Evolutionary conservation across 2,113 vertebrate species (phyloP), one percentile per base, ranked within the genome.

Genomic region (Osmerus mordax): DNA sequence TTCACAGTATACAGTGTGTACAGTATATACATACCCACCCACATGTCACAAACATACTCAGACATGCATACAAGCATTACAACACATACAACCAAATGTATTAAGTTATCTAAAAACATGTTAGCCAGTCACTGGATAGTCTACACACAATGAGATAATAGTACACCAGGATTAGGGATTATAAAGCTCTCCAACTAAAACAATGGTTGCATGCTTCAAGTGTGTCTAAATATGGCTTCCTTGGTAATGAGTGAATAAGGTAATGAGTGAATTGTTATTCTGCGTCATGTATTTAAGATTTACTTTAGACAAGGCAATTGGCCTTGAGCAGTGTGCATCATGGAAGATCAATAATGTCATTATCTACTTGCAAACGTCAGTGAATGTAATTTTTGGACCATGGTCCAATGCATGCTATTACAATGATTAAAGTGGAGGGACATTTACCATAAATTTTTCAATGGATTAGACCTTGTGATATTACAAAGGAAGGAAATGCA

Each of bases 61-160:
- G 55, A 47, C 69, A 21, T 13, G 7, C 9, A 47, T 19, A 8
- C 56, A 51, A 55, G 60, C 28, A 70, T 56, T 59, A 29, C 41
- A 4, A 63, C 69, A 13, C 69, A 79, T 71, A 19, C 28, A 62
- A 60, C 67, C 81, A 60, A 36, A 47, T 58, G 19, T 21, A 11
- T 61, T 68, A 83, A 82, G 87, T 84, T 86, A 77, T 86, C 86
- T 76, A 71, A 76, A 77, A 77, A 29, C 77, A 75, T 78, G 65
- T 80, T 76, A 78, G 83, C 80, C 78, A 75, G 72, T 69, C 59
- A 1, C 63, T 3, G 52, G 81, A 80, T 74, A 86, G 84, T 73
- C 86, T 81, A 78, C 83, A 85, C 82, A 85, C 82, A 90, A 83
- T 81, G 78, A 77, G 79, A 76, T 81, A 75, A 82, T 75, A 71